Percentiles rank a stretch among this genome's conserved stretches.
These are phyloP conservation scores for Sebastes oblongus DNA, from an alignment of 2,797 vertebrate species.

Conservation along the genomic window DNA sequence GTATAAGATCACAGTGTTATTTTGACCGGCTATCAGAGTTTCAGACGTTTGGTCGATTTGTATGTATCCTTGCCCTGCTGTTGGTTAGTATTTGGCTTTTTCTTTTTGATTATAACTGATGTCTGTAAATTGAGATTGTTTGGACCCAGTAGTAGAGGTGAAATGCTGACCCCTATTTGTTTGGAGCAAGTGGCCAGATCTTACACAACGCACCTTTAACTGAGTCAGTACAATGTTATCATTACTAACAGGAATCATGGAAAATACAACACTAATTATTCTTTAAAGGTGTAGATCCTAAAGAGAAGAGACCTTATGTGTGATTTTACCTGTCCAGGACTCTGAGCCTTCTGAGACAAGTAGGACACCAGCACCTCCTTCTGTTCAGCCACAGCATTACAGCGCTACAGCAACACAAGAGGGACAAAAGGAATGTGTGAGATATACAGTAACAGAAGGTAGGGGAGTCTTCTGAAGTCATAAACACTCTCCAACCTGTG, in stretches of 20 bases:
- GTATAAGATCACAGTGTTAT: no score
- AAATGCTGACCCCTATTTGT: no score
- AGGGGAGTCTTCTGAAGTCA: background rate
- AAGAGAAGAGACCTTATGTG: background rate
- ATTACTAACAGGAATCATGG: background rate
- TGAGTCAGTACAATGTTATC: background rate
- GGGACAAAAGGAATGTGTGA: background rate
- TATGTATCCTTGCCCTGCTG: no score
- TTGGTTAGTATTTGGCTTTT: no score
- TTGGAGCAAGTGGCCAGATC: no score
- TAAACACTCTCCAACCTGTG: background rate
- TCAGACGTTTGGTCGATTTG: no score
- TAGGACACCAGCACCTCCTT: slow-evolving; percentile 75
- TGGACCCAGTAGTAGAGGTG: no score
- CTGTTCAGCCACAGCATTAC: slow-evolving; percentile 83
- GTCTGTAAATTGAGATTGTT: no score
- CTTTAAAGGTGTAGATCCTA: background rate
- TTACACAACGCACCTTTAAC: no score
- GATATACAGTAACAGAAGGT: background rate
- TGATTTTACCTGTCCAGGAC: slow-evolving; percentile 84
- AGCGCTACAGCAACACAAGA: slow-evolving; percentile 80
- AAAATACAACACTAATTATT: background rate
- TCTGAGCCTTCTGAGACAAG: slow-evolving; percentile 67
- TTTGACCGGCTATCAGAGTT: no score
- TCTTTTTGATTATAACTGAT: no score